Conservation (phyloP, 2,888 invertebrate genomes). For the Sesia bembeciformis region DNA sequence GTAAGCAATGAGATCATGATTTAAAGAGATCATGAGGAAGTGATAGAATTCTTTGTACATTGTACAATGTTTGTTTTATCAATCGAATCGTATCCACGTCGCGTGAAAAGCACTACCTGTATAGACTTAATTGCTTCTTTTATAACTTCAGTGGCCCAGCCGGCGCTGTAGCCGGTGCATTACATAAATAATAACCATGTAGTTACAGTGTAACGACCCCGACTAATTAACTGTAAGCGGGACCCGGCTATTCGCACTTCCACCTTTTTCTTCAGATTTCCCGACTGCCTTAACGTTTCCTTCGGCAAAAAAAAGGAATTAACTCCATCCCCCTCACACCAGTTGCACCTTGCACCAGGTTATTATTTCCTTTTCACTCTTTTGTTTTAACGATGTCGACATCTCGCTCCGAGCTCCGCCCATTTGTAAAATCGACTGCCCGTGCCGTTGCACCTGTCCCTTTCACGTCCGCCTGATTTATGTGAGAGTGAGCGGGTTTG, state of each 20-base stretch:
- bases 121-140: conserved; percentile 1
- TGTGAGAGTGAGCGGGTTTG: conserved; percentile 72
- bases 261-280: conserved; percentile 61
- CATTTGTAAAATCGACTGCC: conserved; percentile 72
- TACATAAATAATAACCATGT: conserved; percentile 28
- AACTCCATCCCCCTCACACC: conserved; percentile 43
- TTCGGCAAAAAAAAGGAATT: conserved; percentile 29
- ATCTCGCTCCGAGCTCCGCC: conserved; percentile 68
- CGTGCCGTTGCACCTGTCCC: conserved; percentile 68
- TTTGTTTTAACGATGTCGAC: conserved; percentile 63
- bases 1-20: too few species aligned
- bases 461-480: conserved; percentile 68
- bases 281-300: conserved; percentile 57
- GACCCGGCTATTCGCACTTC: conserved; percentile 20
- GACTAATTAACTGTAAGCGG: conserved; percentile 25
- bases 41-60: too few species aligned
- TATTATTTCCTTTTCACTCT: conserved; percentile 68
- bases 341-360: conserved; percentile 60
- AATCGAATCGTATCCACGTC: too few species aligned
- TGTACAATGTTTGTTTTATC: too few species aligned
- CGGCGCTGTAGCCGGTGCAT: conserved; percentile 19
- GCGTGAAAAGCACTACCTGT: conserved; percentile 19
- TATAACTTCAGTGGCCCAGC: neutral
- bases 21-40: too few species aligned
- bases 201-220: conserved; percentile 7